Evolutionary conservation across 2,888 invertebrate species (phyloP).

Genomic region (Dioctria rufipes): DNA sequence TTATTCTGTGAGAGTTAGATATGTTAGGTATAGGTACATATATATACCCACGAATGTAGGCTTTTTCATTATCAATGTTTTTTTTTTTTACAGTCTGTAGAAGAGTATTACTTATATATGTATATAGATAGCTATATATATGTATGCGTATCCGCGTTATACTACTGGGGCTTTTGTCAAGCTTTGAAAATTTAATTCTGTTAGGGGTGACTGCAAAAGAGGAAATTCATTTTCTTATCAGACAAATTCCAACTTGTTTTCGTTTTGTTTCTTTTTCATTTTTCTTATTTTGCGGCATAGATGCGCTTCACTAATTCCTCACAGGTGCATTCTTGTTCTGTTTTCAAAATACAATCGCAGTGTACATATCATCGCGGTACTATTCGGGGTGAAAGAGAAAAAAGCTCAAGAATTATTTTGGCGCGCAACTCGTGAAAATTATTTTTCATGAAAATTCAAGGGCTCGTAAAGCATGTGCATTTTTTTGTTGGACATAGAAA

Average conservation of each 20-base stretch:
- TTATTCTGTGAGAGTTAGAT: background rate
- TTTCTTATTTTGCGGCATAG: conserved; percentile 24
- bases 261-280: conserved; percentile 27
- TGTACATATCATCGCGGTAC: background rate
- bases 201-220: background rate
- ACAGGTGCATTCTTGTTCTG: conserved; percentile 18
- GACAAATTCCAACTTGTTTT: conserved; percentile 30
- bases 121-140: no score
- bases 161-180: no score
- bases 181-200: background rate
- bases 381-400: background rate
- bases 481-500: background rate
- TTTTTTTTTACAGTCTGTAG: conserved; percentile 10
- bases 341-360: conserved; percentile 12
- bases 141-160: no score
- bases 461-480: conserved; percentile 9
- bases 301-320: conserved; percentile 4
- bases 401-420: conserved; percentile 26
- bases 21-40: no score
- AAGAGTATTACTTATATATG: no score
- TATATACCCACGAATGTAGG: no score
- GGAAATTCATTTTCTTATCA: conserved; percentile 43
- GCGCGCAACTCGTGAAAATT: conserved; percentile 49
- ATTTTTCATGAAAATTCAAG: conserved; percentile 43
- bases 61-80: background rate